Percentiles rank a stretch among this genome's conserved stretches.
Conservation (phyloP, 2,113 vertebrate genomes). For the Thunnus maccoyii region DNA sequence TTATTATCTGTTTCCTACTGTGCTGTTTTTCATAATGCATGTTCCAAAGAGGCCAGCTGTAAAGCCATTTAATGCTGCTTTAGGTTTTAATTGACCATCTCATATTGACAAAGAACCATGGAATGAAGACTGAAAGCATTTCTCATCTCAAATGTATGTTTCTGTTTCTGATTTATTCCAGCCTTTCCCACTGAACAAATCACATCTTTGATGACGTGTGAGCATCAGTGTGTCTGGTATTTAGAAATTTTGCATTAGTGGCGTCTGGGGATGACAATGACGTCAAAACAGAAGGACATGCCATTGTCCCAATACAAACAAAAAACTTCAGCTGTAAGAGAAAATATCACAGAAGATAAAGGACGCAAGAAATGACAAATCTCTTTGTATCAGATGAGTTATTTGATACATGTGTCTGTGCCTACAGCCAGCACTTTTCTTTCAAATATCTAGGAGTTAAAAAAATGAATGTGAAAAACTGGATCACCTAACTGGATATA, state of each 20-base stretch:
- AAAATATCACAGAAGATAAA: constrained; percentile 53
- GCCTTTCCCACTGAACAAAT: not conserved
- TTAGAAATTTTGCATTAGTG: constrained; percentile 9
- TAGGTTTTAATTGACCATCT: not conserved
- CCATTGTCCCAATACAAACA: not conserved
- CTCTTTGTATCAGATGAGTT: constrained; percentile 25
- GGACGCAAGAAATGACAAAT: constrained; percentile 31
- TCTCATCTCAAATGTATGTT: not conserved
- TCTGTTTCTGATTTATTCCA: not conserved
- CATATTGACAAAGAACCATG: not conserved
- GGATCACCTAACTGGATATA: not conserved
- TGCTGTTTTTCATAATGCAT: constrained; percentile 7
- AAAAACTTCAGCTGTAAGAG: not conserved
- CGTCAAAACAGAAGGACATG: constrained; percentile 6
- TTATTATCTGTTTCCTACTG: not conserved
- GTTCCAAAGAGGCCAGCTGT: constrained; percentile 1
- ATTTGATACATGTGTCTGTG: not conserved
- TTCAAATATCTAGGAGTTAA: not conserved
- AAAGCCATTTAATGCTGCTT: not conserved
- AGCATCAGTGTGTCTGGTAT: not conserved
- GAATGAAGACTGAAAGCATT: not conserved
- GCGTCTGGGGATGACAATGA: constrained; percentile 11
- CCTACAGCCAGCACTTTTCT: no score
- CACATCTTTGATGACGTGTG: not conserved
- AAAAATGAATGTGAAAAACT: constrained; percentile 9